Evolutionary conservation across 2,888 invertebrate genomes (phyloP).

Genomic region (Noctua fimbriata): DNA sequence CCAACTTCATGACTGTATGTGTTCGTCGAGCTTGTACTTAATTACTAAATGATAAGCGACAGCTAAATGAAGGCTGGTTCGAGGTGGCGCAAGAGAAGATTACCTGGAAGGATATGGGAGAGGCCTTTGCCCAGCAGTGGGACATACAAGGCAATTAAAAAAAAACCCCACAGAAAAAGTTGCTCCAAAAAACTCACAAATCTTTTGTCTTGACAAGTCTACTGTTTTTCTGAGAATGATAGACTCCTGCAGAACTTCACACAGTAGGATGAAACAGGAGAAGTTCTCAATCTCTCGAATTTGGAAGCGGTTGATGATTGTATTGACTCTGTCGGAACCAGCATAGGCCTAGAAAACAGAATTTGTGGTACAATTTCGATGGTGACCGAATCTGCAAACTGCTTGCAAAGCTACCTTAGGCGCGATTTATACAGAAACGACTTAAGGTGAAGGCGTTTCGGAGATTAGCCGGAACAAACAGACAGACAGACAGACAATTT

Average conservation of each 20-base stretch:
- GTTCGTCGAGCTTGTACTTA: not conserved
- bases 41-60: not conserved
- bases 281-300: constrained; percentile 84
- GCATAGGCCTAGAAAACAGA: constrained; percentile 75
- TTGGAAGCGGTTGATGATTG: constrained; percentile 78
- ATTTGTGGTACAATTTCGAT: not conserved
- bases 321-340: constrained; percentile 74
- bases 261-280: constrained; percentile 82
- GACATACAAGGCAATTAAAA: too few species aligned
- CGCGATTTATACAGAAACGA: too few species aligned
- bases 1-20: not conserved
- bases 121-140: too few species aligned
- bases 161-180: not conserved
- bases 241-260: constrained; percentile 84
- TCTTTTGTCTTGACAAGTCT: constrained; percentile 78
- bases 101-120: too few species aligned
- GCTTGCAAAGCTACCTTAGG: too few species aligned
- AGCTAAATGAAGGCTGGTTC: too few species aligned
- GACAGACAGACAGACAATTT: too few species aligned
- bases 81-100: too few species aligned
- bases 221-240: constrained; percentile 81
- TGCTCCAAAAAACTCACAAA: constrained; percentile 73
- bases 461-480: too few species aligned
- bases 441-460: too few species aligned
- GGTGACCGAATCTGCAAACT: too few species aligned